Evolutionary conservation across 2,113 vertebrate species (phyloP).

Genomic region (Pygoscelis adeliae): DNA sequence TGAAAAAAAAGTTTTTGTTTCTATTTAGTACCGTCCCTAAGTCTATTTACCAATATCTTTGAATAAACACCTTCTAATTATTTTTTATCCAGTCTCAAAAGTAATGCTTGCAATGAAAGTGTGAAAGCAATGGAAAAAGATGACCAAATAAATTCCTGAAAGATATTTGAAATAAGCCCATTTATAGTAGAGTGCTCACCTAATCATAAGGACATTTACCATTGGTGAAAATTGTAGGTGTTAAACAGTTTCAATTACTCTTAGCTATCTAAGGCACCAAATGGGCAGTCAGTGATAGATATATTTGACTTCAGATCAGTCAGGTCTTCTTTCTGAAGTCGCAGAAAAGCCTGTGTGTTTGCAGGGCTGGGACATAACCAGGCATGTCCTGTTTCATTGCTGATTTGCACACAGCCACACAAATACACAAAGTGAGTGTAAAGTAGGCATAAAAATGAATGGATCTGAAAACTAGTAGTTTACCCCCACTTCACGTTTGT

Average conservation of each 20-base stretch:
- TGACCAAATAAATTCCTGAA: not conserved
- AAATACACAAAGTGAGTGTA: not conserved
- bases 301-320: not conserved
- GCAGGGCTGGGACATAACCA: not conserved
- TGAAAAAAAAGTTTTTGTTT: not conserved
- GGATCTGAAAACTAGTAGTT: not conserved
- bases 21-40: not conserved
- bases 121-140: not conserved
- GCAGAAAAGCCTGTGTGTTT: not conserved
- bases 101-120: not conserved
- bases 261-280: not conserved
- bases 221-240: not conserved
- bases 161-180: not conserved
- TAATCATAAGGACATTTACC: not conserved
- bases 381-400: not conserved
- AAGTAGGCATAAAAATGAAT: not conserved
- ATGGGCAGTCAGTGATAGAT: not conserved
- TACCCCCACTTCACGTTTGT: not conserved
- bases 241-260: not conserved
- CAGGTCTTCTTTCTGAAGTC: too few species aligned
- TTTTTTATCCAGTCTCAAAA: not conserved
- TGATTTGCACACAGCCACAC: not conserved
- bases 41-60: not conserved
- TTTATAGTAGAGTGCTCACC: not conserved
- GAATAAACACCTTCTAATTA: not conserved